Evolutionary conservation across 2,113 vertebrate genomes (phyloP), one percentile per base, ranked within the genome.

Genomic region (Rousettus leschenaultii): DNA sequence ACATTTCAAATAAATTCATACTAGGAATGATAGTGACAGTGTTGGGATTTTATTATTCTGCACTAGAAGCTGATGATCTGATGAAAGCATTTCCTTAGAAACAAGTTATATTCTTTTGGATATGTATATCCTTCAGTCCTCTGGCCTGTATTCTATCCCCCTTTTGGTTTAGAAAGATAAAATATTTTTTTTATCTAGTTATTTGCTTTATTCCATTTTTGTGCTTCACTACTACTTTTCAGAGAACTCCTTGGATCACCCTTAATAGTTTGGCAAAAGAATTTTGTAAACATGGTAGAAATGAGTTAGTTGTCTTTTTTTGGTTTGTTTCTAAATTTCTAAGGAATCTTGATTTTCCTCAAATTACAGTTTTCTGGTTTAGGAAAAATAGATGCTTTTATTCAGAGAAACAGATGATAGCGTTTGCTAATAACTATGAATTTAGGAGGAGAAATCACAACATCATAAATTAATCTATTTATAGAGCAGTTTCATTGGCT

Each of bases 311-410:
- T 18, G 71, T 79, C 35, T 86, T 94, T 65, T 77, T 89, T 82
- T 43, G 30, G 7, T 85, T 91, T 87, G 28, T 92, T 86, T 45
- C 84, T 92, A 59, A 89, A 57, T 93, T 65, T 89, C 86, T 73
- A 83, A 93, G 51, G 68, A 97, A 86, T 89, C 19, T 38, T 92
- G 57, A 43, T 95, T 95, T 95, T 80, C 61, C 70, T 97, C 79
- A 96, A 89, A 95, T 95, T 87, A 86, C 13, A 88, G 35, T 89
- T 95, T 86, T 95, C 57, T 96, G 79, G 30, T 75, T 96, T 94
- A 95, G 66, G 70, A 88, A 89, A 93, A 91, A 21, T 63, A 74
- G 73, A 38, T 93, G n/a, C 71, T 93, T 95, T 97, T 80, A 94
- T 68, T 95, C 24, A 89, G 45, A 35, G 70, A 28, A 74, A 90